phyloP scores from a whole-genome alignment of 2,888 invertebrate genomes.

The Crematogaster levior region DNA sequence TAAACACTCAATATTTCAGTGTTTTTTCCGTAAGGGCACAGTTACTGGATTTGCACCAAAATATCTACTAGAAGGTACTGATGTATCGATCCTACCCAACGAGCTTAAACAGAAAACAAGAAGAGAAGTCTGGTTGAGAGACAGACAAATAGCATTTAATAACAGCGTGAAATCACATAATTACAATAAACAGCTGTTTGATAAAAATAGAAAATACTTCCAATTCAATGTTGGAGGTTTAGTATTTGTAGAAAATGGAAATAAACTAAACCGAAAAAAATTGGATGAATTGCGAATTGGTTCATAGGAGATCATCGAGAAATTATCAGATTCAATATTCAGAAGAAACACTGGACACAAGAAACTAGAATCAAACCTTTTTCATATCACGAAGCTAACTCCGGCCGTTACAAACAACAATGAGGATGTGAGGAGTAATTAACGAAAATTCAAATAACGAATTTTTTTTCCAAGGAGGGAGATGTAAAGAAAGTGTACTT shows the following conservation, averaged over 20 bases:
- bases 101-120: constrained; percentile 24
- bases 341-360: not conserved
- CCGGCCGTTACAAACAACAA: too few relatives aligned
- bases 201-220: constrained; percentile 69
- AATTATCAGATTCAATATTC: not conserved
- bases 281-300: not conserved
- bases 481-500: too few relatives aligned
- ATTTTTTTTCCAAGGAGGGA: too few relatives aligned
- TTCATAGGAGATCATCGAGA: not conserved
- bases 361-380: constrained; percentile 26
- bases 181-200: constrained; percentile 74
- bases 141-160: constrained; percentile 51
- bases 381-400: constrained; percentile 16
- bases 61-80: not conserved
- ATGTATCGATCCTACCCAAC: not conserved
- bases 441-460: too few relatives aligned
- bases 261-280: constrained; percentile 73
- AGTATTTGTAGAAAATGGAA: constrained; percentile 78
- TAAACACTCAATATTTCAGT: too few relatives aligned
- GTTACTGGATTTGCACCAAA: not conserved
- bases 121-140: constrained; percentile 26
- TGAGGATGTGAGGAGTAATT: too few relatives aligned
- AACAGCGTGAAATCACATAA: not conserved
- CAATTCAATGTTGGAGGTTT: constrained; percentile 75
- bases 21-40: too few relatives aligned